These are phyloP conservation scores for Phoeniculus purpureus DNA, from an alignment of 2,797 vertebrate genomes.

Conservation along the genomic window DNA sequence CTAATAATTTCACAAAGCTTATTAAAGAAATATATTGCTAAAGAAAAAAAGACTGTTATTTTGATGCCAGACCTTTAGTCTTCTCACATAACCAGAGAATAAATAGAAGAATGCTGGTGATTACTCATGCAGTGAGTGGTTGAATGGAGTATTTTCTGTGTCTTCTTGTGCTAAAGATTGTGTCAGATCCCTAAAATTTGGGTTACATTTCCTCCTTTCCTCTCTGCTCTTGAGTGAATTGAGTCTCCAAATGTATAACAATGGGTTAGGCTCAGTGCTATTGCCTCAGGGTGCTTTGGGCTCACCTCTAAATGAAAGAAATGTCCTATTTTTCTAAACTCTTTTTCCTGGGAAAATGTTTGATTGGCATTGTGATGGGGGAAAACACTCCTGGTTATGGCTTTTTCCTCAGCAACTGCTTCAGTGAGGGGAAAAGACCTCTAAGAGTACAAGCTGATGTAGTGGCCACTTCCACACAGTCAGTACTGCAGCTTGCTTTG, in stretches of 20 bases:
- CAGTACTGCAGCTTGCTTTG: neutral
- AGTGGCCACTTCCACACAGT: neutral
- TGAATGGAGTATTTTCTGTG: neutral
- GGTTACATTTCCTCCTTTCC: neutral
- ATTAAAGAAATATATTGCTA: neutral
- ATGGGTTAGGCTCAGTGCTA: neutral
- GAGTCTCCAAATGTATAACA: neutral
- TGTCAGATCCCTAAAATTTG: neutral
- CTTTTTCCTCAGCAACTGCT: neutral
- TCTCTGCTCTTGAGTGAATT: neutral
- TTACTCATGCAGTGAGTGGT: neutral
- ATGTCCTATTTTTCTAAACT: neutral
- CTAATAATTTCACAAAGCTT: neutral
- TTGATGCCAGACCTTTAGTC: neutral
- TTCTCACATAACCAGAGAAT: neutral
- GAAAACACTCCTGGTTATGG: neutral
- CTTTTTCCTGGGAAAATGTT: neutral
- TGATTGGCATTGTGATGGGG: neutral
- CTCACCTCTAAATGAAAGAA: neutral
- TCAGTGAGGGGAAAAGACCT: neutral
- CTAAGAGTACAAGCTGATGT: neutral
- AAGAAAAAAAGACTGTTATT: neutral
- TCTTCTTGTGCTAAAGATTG: neutral
- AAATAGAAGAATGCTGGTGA: neutral
- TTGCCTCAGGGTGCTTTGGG: neutral